Evolutionary conservation across 2,888 invertebrate species (phyloP).

Genomic region (Oasisia sp.): DNA sequence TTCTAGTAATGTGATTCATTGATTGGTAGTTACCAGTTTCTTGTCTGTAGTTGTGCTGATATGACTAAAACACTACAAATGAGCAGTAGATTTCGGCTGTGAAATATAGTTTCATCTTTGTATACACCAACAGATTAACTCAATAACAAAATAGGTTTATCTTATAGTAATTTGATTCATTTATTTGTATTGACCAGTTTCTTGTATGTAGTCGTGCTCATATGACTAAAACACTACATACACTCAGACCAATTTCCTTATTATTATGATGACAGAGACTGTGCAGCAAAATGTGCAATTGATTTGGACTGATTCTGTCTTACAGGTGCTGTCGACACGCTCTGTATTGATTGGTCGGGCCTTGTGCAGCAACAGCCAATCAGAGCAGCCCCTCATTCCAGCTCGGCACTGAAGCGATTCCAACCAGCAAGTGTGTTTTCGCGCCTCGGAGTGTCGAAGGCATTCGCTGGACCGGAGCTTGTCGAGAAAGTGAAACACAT

Average conservation of each 20-base stretch:
- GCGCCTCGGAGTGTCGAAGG: slow-evolving; percentile 82
- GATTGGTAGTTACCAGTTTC: no score
- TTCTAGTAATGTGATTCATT: no score
- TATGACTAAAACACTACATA: no score
- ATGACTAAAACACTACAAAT: no score
- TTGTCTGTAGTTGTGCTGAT: no score
- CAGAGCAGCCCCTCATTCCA: slow-evolving; percentile 52
- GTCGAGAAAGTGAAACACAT: slow-evolving; percentile 64
- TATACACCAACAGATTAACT: background rate
- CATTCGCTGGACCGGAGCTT: slow-evolving; percentile 79
- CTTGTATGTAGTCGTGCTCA: no score
- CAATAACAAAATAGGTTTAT: no score
- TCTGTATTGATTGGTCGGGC: slow-evolving; percentile 95
- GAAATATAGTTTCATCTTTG: background rate
- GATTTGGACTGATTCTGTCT: background rate
- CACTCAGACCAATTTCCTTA: no score
- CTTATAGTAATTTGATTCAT: no score
- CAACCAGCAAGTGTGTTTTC: slow-evolving; percentile 82
- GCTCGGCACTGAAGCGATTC: slow-evolving; percentile 81
- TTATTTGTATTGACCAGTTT: no score
- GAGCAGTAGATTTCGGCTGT: no score
- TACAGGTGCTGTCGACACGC: slow-evolving; percentile 83
- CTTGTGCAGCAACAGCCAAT: slow-evolving; percentile 67
- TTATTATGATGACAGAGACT: no score
- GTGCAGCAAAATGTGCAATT: background rate